These are phyloP conservation scores for Eupeodes luniger DNA, from an alignment of 2,888 invertebrate genomes.

Conservation along the genomic window DNA sequence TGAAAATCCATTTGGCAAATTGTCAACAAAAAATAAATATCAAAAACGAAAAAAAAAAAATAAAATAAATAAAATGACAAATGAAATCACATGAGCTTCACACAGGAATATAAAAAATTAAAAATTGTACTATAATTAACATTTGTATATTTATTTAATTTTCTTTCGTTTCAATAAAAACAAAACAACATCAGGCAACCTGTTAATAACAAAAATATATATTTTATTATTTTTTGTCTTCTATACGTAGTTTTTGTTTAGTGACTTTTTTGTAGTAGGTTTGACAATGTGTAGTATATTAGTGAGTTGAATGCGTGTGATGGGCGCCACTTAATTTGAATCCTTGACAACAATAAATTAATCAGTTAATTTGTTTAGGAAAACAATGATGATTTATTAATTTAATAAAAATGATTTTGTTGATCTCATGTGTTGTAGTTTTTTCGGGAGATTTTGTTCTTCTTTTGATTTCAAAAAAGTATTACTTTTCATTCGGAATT, in stretches of 20 bases:
- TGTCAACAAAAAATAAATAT: conserved; percentile 35
- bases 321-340: conserved; percentile 10
- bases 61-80: conserved; percentile 16
- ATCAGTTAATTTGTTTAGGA: not conserved
- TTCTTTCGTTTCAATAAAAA: conserved; percentile 37
- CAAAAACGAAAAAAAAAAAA: not conserved
- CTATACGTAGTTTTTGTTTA: not conserved
- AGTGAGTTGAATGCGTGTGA: not conserved
- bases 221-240: not conserved
- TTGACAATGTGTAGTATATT: not conserved
- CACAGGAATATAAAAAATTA: conserved; percentile 33
- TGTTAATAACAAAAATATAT: conserved; percentile 26
- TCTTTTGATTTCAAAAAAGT: too few species aligned
- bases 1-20: conserved; percentile 67
- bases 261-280: not conserved
- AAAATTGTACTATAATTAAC: conserved; percentile 54
- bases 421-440: too few species aligned
- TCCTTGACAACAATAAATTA: not conserved
- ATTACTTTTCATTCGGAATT: too few species aligned
- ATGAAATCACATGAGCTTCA: conserved; percentile 56
- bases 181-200: conserved; percentile 38
- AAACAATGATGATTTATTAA: too few species aligned
- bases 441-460: too few species aligned
- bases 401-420: too few species aligned
- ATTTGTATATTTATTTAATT: conserved; percentile 28